phyloP scores from a whole-genome alignment of 2,797 vertebrate species.

The Catamblyrhynchus diadema region DNA sequence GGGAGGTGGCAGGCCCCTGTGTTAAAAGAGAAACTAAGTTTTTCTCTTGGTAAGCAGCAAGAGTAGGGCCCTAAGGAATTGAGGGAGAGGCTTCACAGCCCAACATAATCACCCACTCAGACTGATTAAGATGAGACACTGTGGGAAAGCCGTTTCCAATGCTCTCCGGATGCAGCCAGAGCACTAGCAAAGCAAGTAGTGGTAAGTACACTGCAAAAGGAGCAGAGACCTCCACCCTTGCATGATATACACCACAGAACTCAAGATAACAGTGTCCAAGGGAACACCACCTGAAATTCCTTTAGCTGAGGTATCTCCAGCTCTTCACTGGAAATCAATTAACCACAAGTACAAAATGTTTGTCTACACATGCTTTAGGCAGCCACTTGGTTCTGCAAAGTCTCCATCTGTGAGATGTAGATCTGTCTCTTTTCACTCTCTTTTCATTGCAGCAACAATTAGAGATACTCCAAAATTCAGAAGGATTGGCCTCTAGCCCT shows the following conservation, averaged over 20 bases:
- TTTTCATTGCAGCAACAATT: background rate
- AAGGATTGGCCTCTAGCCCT: background rate
- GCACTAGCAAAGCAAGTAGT: background rate
- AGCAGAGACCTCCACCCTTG: background rate
- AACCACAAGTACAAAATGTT: background rate
- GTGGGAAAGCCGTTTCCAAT: background rate
- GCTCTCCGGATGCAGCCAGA: background rate
- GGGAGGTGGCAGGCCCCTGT: background rate
- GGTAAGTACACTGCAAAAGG: background rate
- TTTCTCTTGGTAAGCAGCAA: background rate
- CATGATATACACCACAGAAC: fast-evolving
- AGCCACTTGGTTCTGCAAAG: fast-evolving
- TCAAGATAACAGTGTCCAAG: background rate
- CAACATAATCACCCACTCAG: background rate
- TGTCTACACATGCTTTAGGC: background rate
- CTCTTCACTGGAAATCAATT: background rate
- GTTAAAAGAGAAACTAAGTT: background rate
- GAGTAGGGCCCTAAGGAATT: background rate
- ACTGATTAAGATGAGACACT: background rate
- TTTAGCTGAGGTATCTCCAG: background rate
- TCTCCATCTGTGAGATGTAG: fast-evolving
- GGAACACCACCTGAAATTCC: background rate
- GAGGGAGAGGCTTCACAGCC: background rate
- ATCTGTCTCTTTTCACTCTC: fast-evolving
- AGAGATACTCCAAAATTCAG: background rate